Base-by-base conservation (phyloP, 2,797 vertebrate species). In the Oryzias dopingdopingensis region DNA sequence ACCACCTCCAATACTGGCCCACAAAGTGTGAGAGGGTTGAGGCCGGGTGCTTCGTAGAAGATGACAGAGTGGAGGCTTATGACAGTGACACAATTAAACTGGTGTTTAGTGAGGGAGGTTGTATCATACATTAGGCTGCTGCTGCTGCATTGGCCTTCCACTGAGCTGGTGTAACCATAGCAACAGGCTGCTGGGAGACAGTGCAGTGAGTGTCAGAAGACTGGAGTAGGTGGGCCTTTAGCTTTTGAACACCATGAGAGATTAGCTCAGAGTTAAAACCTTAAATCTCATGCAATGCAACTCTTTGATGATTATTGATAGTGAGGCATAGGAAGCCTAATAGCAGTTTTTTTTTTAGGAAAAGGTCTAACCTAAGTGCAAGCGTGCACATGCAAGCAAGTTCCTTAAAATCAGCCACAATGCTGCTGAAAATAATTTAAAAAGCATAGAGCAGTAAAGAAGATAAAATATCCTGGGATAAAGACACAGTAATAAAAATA, bases 111-210 rank as follows among this genome's bases (percentile, higher is more conserved):
- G 53, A 86, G 66, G 72, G 62, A 74, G 70, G 69, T 62, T 83
- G 84, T 76, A 81, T 83, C 72, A 70, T 80, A 77, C 77, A 79
- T 81, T 83, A 73, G 72, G 52, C 76, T 83, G 76, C 73, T 82
- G 75, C 73, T 72, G 78, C 88, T 67, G 81, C 79, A 83, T 80
- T 43, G 60, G 74, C 74, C 81, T 85, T 83, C 86, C 71, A 67
- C 67, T 62, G 86, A 88, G 83, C 81, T 58, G 74, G 65, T 65
- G 91, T 92, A 88, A 90, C 91, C 91, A 93, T 92, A 86, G 89
- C 80, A 93, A 93, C 91, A 90, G 80, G 80, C 82, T 86, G 83
- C 84, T 58, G 77, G 80, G 76, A 90, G 81, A 82, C 67, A 70
- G 77, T 56, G 53, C 62, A 83, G 81, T 52, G 67, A 78, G 79